Base-by-base conservation (phyloP, 2,113 vertebrate genomes). In the Chauna torquata region DNA sequence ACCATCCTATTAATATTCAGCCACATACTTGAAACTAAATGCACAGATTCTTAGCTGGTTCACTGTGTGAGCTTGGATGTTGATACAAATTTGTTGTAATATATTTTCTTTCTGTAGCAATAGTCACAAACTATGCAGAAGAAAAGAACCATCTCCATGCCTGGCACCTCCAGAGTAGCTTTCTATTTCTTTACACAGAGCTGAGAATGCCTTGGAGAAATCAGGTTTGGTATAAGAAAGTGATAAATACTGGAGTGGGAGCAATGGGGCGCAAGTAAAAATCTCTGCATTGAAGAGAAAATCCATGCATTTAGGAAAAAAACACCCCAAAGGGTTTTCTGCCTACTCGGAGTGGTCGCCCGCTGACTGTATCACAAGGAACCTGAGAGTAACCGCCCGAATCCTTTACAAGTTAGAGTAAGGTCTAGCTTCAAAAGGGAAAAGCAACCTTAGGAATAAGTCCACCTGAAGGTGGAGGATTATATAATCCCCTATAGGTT, bases 301-400 rank as follows among this genome's bases (percentile, higher is more conserved):
- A 77, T 45, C 11, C 3, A 42, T 9, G 2, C 25, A 40, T 69
- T 85, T 87, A 61, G 85, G 49, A 23, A 61, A 44, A 55, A 36
- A 40, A 4, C 6, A 34, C 6, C 8, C 13, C 16, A 13, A 28
- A 7, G 30, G 36, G 45, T 70, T 88, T 83, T 77, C 42, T 82
- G 47, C 52, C 42, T n/a, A 34, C 58, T 86, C 0, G 0, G 40
- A 88, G 49, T 27, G 45, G 25, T 54, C 40, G 17, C n/a, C 38
- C 34, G 24, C 58, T 93, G 75, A 20, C 55, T 64, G 36, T 54
- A 20, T 32, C 50, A 66, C n/a, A 50, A 52, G 32, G 42, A 88
- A 59, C 57, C 54, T 65, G 32, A 71, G 57, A 71, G n/a, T 16
- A 12, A 52, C 34, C 25, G n/a, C 20, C 34, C 12, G 42, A 93